Conservation (phyloP, 2,797 vertebrate genomes). For the Naso thynnoides region DNA sequence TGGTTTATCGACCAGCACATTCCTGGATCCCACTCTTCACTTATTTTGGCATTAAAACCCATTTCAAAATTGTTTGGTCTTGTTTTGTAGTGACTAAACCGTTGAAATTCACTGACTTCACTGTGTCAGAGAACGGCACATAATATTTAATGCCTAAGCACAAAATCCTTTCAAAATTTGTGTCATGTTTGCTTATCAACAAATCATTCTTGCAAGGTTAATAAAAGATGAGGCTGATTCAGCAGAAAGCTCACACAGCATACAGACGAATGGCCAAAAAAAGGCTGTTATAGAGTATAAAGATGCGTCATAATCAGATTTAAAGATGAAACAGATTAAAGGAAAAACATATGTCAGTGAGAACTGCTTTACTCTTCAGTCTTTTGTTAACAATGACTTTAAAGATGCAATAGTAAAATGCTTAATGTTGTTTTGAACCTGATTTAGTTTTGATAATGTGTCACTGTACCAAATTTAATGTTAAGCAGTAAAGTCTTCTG, state of each 20-base stretch:
- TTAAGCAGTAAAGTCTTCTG: slow-evolving; percentile 1
- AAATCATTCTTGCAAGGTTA: slow-evolving; percentile 2
- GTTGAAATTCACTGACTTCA: not conserved
- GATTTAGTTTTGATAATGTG: slow-evolving; percentile 14
- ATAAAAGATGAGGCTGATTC: slow-evolving; percentile 5
- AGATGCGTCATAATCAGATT: not conserved
- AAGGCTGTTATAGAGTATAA: not conserved
- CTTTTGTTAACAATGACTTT: not conserved
- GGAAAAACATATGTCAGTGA: not conserved
- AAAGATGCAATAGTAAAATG: slow-evolving; percentile 15
- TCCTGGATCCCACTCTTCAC: not conserved
- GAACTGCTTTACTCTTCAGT: slow-evolving; percentile 3
- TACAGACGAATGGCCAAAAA: not conserved
- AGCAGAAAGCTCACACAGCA: not conserved
- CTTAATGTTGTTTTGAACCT: slow-evolving; percentile 13
- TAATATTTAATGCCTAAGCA: slow-evolving; percentile 1
- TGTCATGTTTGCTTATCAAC: slow-evolving; percentile 15
- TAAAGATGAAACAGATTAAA: not conserved
- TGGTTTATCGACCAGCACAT: not conserved
- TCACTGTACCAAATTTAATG: slow-evolving; percentile 15
- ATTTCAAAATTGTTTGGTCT: slow-evolving; percentile 7
- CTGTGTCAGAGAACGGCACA: not conserved
- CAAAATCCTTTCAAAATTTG: not conserved
- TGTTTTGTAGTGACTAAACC: not conserved
- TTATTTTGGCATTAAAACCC: not conserved